Evolutionary conservation across 2,113 vertebrate species (phyloP), one percentile per base, ranked within the genome.

Genomic region (Mirounga angustirostris): DNA sequence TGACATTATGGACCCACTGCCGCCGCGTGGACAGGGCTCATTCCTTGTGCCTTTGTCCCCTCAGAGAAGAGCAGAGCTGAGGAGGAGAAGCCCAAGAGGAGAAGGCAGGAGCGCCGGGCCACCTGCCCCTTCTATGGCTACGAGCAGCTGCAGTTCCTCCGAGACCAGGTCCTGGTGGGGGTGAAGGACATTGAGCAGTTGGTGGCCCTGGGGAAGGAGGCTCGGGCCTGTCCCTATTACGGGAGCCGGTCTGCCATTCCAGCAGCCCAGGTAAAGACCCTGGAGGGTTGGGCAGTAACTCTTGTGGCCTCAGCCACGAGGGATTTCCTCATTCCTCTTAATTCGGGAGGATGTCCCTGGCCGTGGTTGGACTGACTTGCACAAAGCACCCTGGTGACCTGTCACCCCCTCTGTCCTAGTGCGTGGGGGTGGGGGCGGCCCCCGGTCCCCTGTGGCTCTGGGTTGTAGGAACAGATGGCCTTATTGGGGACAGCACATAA

Each of bases 101-200:
- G 98, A 91, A 98, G 98, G n/a, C 98, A 97, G 2, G 97, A 96
- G n/a, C 97, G 91, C n/a, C 99, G 95, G 63, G 26, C 96, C 0
- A 89, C 98, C 4, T 99, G 99, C 97, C 99, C 99, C 0, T 99
- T 99, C 97, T 98, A 99, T 43, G 99, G 98, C 96, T 98, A 99
- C 0, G 98, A 99, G 79, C 99, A 99, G 36, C 98, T 99, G 99
- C 99, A 99, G 98, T 98, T 99, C 71, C 99, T 99, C 98, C 98
- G 99, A 4, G 99, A 99, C 22, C 98, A 99, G 95, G 87, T 99
- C 92, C 98, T 99, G 40, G 99, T 99, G 67, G 98, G 98, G 63
- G 99, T 99, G 93, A 99, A 99, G 50, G 99, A 99, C 94, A 99
- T 99, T 2, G 99, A 99, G 98, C 99, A 99, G 97, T 96, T 99